A percentile compares a stretch with the other conserved stretches of the same genome.
Conservation (phyloP, 2,888 invertebrate species). For the Lasioglossum pauxillum region DNA sequence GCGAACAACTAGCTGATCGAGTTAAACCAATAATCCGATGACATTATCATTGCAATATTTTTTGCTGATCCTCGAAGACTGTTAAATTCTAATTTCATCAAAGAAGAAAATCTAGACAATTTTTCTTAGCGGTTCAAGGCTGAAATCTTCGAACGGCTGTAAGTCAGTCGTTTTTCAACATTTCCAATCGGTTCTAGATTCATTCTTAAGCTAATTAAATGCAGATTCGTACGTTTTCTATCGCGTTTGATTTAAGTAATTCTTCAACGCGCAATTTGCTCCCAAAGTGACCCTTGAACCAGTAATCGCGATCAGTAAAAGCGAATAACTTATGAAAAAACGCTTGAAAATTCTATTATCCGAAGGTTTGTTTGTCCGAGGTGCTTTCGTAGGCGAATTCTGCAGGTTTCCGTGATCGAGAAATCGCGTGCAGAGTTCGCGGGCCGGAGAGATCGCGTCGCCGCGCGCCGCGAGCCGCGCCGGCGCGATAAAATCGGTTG, state of each 20-base stretch:
- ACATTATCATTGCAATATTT: background rate
- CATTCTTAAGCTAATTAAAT: background rate
- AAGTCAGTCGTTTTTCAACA: background rate
- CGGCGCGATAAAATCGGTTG: conserved; percentile 51
- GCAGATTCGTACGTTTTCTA: background rate
- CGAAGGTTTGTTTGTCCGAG: background rate
- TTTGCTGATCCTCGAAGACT: background rate
- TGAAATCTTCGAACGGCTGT: background rate
- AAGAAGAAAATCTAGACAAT: background rate
- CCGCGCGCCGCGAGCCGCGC: background rate
- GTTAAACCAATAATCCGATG: background rate
- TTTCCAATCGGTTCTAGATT: background rate
- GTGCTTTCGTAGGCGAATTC: background rate
- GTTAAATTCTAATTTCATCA: background rate
- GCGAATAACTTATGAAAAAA: background rate
- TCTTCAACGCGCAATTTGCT: background rate
- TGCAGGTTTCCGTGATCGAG: conserved; percentile 25
- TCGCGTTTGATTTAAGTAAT: background rate
- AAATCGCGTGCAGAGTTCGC: conserved; percentile 44
- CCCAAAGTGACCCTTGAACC: background rate
- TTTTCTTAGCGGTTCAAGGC: background rate
- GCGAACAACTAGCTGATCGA: background rate
- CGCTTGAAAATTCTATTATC: background rate
- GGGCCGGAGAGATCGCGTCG: conserved; percentile 41
- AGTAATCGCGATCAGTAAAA: background rate